Evolutionary conservation across 2,113 vertebrate genomes (phyloP), one percentile per base, ranked within the genome.

Genomic region (Sphyrna mokarran): DNA sequence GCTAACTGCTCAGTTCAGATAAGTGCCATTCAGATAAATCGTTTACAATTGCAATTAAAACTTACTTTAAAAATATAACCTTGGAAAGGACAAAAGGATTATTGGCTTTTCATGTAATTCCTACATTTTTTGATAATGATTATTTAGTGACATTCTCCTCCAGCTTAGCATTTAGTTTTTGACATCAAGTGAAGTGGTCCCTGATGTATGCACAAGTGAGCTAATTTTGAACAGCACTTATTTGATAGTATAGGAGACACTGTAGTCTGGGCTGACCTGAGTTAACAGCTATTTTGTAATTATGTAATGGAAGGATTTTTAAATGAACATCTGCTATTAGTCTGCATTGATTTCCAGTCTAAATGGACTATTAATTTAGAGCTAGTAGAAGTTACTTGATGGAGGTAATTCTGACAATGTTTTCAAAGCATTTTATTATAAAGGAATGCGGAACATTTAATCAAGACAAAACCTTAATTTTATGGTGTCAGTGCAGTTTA

Each of bases 21-120:
- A 72, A 95, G 29, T 72, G 69, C 9, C 94, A 95, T 76, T 95
- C 69, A 54, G 94, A 72, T 20, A 72, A 95, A 95, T 72, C 23
- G 68, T 95, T 95, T 95, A 70, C 68, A 72, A 95, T 48, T 95
- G 94, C 68, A 95, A 95, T 95, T 95, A 95, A 95, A 95, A 95
- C 69, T 48, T 95, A 43, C 54, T 95, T 70, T 72, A 33, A 95
- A 95, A 26, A 29, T 54, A 54, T 95, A 72, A 54, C 93, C 93
- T 95, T 72, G 94, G 69, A 95, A 95, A 95, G 69, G 94, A 95
- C 40, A 40, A 43, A 8, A 18, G 40, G 26, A 94, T 72, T 95
- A 72, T 72, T 72, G 43, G 40, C 40, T 95, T 76, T 95, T 95
- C 23, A 54, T 16, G 13, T 66, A n/a, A 37, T 66, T 66, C 61